phyloP scores from a whole-genome alignment of 2,888 invertebrate genomes.

The Calameuta filiformis region DNA sequence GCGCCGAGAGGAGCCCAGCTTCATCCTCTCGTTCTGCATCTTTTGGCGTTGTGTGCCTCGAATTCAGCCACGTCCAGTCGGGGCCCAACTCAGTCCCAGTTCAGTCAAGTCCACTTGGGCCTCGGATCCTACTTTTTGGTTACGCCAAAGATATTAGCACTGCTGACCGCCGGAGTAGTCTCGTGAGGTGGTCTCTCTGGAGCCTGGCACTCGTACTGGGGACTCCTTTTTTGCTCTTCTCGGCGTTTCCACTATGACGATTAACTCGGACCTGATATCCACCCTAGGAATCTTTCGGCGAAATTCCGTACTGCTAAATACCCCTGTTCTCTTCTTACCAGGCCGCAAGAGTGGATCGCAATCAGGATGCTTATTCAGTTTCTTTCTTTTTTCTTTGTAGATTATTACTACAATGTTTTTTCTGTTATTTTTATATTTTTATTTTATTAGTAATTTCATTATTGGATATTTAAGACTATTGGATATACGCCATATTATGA shows the following conservation, averaged over 20 bases:
- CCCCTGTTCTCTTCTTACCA: slow-evolving; percentile 57
- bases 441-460: not conserved
- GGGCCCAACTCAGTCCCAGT: not conserved
- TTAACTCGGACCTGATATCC: slow-evolving; percentile 48
- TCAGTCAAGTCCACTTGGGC: not conserved
- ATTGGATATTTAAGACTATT: no score
- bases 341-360: not conserved
- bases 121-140: slow-evolving; percentile 1
- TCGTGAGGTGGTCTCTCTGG: slow-evolving; percentile 53
- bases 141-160: slow-evolving; percentile 5
- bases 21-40: slow-evolving; percentile 28
- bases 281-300: slow-evolving; percentile 56
- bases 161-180: slow-evolving; percentile 33
- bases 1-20: not conserved
- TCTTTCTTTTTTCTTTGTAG: not conserved
- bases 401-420: not conserved
- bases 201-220: slow-evolving; percentile 31
- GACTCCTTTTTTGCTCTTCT: slow-evolving; percentile 42
- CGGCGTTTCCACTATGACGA: slow-evolving; percentile 35
- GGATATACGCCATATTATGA: no score
- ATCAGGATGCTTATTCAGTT: not conserved
- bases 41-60: not conserved
- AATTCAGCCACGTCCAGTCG: not conserved
- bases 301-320: slow-evolving; percentile 58
- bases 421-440: not conserved